Evolutionary conservation across 2,113 vertebrate genomes (phyloP).

Genomic region (Aspidoscelis tigris): DNA sequence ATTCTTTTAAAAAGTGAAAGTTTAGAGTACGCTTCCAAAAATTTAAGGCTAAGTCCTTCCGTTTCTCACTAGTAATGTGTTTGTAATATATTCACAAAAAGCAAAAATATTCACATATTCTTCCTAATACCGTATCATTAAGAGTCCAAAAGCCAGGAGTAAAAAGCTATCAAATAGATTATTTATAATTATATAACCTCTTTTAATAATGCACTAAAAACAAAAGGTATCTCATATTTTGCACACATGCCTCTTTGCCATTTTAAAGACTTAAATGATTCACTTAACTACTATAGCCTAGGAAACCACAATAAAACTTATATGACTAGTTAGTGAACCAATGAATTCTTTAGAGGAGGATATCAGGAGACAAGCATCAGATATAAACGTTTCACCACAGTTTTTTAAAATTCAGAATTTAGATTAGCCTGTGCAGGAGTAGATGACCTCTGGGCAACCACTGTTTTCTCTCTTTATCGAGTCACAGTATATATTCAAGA

Average conservation of each 20-base stretch:
- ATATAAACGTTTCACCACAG: slow-evolving; percentile 59
- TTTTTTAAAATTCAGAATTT: slow-evolving; percentile 52
- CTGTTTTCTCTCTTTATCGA: slow-evolving; percentile 15
- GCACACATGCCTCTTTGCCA: slow-evolving; percentile 50
- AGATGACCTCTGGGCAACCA: not conserved
- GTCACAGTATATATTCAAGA: slow-evolving; percentile 32
- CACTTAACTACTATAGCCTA: slow-evolving; percentile 71
- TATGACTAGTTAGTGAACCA: slow-evolving; percentile 73
- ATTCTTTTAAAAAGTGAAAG: slow-evolving; percentile 15
- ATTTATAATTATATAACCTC: slow-evolving; percentile 67
- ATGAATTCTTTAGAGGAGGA: slow-evolving; percentile 54
- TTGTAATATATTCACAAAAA: not conserved
- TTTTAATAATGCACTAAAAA: slow-evolving; percentile 61
- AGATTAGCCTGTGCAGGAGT: slow-evolving; percentile 45
- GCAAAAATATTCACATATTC: slow-evolving; percentile 53
- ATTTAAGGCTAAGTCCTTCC: slow-evolving; percentile 38
- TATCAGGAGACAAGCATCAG: not conserved
- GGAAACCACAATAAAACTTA: slow-evolving; percentile 74
- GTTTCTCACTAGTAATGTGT: slow-evolving; percentile 8
- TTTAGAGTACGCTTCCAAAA: slow-evolving; percentile 23
- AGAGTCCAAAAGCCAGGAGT: slow-evolving; percentile 68
- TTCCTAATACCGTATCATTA: slow-evolving; percentile 48
- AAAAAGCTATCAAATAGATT: slow-evolving; percentile 65
- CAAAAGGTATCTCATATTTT: slow-evolving; percentile 70
- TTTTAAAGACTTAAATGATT: slow-evolving; percentile 75